These are phyloP conservation scores for Nematopogon swammerdamellus DNA, from an alignment of 2,888 invertebrate species.

Conservation along the genomic window DNA sequence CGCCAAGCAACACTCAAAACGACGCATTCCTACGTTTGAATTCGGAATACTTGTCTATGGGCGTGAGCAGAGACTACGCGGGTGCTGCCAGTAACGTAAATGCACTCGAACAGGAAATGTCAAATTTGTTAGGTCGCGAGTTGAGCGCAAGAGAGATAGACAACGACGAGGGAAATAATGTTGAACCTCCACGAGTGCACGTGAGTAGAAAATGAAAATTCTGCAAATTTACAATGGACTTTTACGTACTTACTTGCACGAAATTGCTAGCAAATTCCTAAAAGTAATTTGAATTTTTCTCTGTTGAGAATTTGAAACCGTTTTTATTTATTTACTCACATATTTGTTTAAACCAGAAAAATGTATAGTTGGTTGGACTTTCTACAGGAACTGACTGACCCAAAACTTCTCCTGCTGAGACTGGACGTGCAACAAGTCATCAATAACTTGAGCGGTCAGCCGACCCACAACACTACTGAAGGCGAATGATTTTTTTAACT, in stretches of 20 bases:
- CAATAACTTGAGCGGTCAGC: conserved; percentile 25
- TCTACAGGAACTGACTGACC: conserved; percentile 47
- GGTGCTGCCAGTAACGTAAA: conserved; percentile 23
- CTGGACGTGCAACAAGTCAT: conserved; percentile 45
- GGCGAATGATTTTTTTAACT: too few species aligned
- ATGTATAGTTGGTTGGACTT: too few species aligned
- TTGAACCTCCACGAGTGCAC: background rate
- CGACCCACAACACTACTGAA: too few species aligned
- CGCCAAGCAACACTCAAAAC: conserved; percentile 21
- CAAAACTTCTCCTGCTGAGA: conserved; percentile 47
- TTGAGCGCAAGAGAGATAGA: conserved; percentile 9
- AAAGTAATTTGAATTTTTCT: too few species aligned
- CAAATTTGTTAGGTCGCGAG: conserved; percentile 31
- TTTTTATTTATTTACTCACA: too few species aligned
- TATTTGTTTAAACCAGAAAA: too few species aligned
- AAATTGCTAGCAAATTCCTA: too few species aligned
- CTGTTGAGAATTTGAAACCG: too few species aligned
- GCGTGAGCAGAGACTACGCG: conserved; percentile 30
- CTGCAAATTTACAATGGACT: too few species aligned
- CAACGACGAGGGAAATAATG: conserved; percentile 1
- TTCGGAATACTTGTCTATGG: conserved; percentile 8
- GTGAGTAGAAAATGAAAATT: too few species aligned
- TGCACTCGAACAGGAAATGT: conserved; percentile 39
- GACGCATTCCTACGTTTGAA: conserved; percentile 21
- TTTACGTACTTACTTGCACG: too few species aligned